phyloP scores from a whole-genome alignment of 2,888 invertebrate genomes.

The Ernsta delagoae region DNA sequence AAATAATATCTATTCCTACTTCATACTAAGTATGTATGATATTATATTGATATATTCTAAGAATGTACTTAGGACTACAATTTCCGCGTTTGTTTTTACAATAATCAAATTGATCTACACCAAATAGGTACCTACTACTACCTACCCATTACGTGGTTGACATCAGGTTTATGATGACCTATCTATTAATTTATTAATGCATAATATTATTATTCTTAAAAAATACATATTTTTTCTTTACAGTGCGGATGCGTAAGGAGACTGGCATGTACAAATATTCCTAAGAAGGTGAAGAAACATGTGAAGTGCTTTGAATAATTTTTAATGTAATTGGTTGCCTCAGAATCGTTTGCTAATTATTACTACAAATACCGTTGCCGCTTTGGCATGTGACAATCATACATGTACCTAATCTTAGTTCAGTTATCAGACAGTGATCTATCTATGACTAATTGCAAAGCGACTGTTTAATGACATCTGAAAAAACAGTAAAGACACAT shows the following conservation, averaged over 20 bases:
- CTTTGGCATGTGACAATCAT: not conserved
- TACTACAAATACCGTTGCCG: not conserved
- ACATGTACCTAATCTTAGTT: not conserved
- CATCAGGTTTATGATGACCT: slow-evolving; percentile 17
- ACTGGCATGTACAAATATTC: slow-evolving; percentile 81
- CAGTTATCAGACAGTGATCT: too few relatives aligned
- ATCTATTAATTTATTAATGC: slow-evolving; percentile 11
- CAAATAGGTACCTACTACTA: too few relatives aligned
- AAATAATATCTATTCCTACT: too few relatives aligned
- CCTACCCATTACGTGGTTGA: slow-evolving; percentile 15
- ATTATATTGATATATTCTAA: too few relatives aligned
- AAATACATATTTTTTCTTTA: slow-evolving; percentile 55
- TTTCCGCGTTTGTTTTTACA: too few relatives aligned
- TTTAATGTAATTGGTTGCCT: not conserved
- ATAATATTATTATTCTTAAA: too few relatives aligned
- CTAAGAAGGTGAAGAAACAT: slow-evolving; percentile 47
- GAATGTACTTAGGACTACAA: too few relatives aligned
- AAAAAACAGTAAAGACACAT: not conserved
- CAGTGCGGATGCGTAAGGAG: slow-evolving; percentile 82
- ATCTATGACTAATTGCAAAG: not conserved
- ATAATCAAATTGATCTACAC: too few relatives aligned
- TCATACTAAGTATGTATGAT: too few relatives aligned
- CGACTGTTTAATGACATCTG: not conserved
- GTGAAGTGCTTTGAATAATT: slow-evolving; percentile 11
- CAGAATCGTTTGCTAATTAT: slow-evolving; percentile 2